Evolutionary conservation across 2,888 invertebrate species (phyloP).

Genomic region (Plebejus melissa): DNA sequence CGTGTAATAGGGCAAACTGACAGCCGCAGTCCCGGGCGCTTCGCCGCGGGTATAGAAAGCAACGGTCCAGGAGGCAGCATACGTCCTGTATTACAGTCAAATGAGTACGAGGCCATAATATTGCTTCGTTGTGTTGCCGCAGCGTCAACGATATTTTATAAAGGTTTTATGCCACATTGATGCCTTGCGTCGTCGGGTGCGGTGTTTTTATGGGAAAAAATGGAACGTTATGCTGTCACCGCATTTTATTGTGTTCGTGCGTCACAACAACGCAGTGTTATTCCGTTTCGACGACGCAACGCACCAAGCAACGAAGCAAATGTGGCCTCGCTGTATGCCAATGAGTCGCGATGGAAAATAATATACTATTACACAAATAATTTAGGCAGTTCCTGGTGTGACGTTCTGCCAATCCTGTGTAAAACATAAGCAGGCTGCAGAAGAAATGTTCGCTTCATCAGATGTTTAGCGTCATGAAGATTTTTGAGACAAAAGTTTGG

Average conservation of each 20-base stretch:
- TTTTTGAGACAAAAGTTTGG: too few species aligned
- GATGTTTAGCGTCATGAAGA: too few species aligned
- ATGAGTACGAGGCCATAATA: neutral
- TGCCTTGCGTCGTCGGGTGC: neutral
- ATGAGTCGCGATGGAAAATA: neutral
- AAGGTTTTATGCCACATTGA: neutral
- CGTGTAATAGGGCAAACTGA: constrained; percentile 93
- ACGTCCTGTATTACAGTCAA: constrained; percentile 82
- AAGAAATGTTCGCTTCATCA: too few species aligned
- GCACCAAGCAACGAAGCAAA: neutral
- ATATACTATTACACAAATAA: neutral
- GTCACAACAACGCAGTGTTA: too few species aligned
- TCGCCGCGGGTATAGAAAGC: constrained; percentile 91
- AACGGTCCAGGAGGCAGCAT: constrained; percentile 92
- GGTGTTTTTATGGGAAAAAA: neutral
- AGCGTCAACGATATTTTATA: neutral
- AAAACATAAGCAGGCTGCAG: too few species aligned
- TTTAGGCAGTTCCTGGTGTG: neutral
- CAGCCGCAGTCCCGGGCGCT: constrained; percentile 92
- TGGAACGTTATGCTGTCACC: neutral
- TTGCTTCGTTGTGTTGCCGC: neutral
- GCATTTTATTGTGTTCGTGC: neutral
- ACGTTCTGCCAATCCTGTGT: too few species aligned
- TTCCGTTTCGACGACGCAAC: neutral
- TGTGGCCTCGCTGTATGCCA: neutral